Percentiles rank a stretch among this genome's conserved stretches.
phyloP scores from a whole-genome alignment of 92 coral and sea anemone genomes.

The Zoanthus sociatus region DNA sequence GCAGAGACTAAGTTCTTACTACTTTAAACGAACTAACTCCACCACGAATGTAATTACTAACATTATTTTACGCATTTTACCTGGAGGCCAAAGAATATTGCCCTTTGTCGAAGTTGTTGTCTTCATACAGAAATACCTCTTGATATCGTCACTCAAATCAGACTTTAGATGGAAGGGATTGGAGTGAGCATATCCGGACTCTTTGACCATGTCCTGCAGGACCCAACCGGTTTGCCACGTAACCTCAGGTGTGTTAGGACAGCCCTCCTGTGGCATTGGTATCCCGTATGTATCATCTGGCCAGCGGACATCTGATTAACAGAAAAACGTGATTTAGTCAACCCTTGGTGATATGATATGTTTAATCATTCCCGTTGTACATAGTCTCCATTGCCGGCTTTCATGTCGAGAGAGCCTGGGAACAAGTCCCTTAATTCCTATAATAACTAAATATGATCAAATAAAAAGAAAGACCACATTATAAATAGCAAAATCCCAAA shows the following conservation, averaged over 20 bases:
- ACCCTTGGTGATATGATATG: too few relatives aligned
- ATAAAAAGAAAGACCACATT: too few relatives aligned
- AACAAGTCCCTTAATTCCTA: too few relatives aligned
- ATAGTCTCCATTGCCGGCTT: too few relatives aligned
- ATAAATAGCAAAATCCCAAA: too few relatives aligned
- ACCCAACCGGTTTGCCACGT: slow-evolving; percentile 35
- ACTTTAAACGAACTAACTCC: too few relatives aligned
- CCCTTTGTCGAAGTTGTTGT: neutral
- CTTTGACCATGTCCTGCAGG: slow-evolving; percentile 38
- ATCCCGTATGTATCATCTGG: slow-evolving; percentile 34
- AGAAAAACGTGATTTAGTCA: neutral
- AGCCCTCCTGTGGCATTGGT: slow-evolving; percentile 3
- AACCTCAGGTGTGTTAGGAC: slow-evolving; percentile 13
- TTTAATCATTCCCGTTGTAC: too few relatives aligned
- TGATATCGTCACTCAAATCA: slow-evolving; percentile 1
- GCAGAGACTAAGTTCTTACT: too few relatives aligned
- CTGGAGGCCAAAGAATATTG: slow-evolving; percentile 8
- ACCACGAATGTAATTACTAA: too few relatives aligned
- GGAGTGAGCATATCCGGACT: slow-evolving; percentile 24
- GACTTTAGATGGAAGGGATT: neutral
- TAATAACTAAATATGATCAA: too few relatives aligned
- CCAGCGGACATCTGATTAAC: neutral
- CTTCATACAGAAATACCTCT: slow-evolving; percentile 34
- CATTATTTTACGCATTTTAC: neutral
- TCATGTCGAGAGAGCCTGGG: too few relatives aligned